Base-by-base conservation (phyloP, 2,113 vertebrate genomes). In the Connochaetes taurinus region DNA sequence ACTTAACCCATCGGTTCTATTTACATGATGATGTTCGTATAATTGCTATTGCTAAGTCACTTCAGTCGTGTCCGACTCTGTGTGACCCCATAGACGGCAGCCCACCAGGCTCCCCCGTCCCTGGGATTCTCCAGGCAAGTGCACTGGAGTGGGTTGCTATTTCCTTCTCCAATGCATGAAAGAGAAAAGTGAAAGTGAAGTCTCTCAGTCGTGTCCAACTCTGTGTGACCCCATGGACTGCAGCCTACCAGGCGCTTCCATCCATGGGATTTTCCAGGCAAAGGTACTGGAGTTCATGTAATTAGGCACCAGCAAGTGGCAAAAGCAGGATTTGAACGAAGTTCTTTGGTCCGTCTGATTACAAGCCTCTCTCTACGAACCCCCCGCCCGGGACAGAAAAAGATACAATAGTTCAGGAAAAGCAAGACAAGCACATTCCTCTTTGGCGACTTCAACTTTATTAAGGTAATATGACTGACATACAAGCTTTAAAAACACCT, bases 311-410 rank as follows among this genome's bases (percentile, higher is more conserved):
- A 4, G 19, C 2, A 27, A 67, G 78, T 2, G 27, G 33, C 47
- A 45, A 71, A 53, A 15, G 58, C 29, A 45, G 40, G 43, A 43
- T 67, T 40, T 58, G 80, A 95, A 55, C 55, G 0, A 3, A 36
- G 5, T 55, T 31, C 89, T 23, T 10, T 1, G 33, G 31, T 15
- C 31, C 0, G 3, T 81, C 45, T 33, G 7, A 40, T 21, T 13
- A 17, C 55, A 43, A 60, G 31, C 40, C 47, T 45, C 15, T 1
- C 25, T 36, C 53, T 31, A 31, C 74, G 33, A 81, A 64, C 8
- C 50, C 10, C 7, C 0, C 0, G 3, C 25, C n/a, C 0, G 17
- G 17, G 16, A 57, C 40, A 47, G 58, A 15, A 40, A 50, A 87
- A 52, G 25, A 53, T 55, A 5, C 43, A 2, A 3, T 13, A 27